Percentiles rank a stretch among this genome's conserved stretches.
Conservation (phyloP, 2,797 vertebrate species). For the Trichosurus vulpecula region DNA sequence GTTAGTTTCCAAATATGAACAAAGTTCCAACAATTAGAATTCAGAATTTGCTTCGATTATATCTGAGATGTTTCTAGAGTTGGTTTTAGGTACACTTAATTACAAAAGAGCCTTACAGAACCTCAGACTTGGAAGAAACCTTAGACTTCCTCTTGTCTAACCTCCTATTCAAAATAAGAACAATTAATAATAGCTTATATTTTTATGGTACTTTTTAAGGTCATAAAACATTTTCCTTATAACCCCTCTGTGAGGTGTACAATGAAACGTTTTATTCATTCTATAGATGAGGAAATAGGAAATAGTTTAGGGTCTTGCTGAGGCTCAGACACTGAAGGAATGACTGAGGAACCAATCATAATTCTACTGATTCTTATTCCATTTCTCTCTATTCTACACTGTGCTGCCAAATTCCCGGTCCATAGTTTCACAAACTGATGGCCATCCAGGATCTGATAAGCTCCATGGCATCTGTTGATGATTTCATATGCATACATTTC, state of each 20-base stretch:
- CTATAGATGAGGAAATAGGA: background rate
- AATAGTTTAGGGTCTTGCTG: background rate
- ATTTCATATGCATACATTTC: no score
- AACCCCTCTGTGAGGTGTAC: background rate
- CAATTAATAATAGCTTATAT: background rate
- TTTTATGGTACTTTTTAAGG: background rate
- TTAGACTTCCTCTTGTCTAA: background rate
- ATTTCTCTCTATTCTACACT: background rate
- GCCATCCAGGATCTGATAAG: background rate
- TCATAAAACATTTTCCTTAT: background rate
- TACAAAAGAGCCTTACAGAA: background rate
- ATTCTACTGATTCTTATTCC: background rate
- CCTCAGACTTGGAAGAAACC: background rate
- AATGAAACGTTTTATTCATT: background rate
- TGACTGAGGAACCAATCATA: background rate
- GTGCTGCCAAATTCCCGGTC: background rate
- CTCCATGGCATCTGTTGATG: no score
- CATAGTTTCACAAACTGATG: background rate
- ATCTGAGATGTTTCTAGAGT: background rate
- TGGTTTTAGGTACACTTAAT: background rate
- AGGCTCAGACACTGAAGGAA: background rate
- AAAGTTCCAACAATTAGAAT: background rate
- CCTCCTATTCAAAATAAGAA: background rate
- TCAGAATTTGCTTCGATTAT: background rate
- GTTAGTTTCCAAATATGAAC: background rate